Percentiles rank a stretch among this genome's conserved stretches.
Conservation (phyloP, 2,797 vertebrate genomes). For the Urocyon cinereoargenteus region DNA sequence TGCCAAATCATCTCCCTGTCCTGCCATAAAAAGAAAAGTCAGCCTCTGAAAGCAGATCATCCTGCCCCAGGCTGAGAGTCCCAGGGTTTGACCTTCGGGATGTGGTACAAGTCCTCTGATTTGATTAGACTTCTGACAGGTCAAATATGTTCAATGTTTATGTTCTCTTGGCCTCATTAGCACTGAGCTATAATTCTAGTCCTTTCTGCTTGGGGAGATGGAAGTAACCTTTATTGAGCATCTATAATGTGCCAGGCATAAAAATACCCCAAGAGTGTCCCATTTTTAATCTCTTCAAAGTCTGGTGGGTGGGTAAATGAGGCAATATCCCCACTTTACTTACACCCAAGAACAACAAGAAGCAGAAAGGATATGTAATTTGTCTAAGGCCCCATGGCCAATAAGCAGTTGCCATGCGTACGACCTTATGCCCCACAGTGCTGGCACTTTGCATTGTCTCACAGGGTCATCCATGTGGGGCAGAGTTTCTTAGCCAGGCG, state of each 20-base stretch:
- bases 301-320: neutral
- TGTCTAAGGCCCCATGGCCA: neutral
- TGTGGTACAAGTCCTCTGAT: neutral
- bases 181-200: neutral
- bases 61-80: neutral
- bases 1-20: slow-evolving; percentile 82
- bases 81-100: slow-evolving; percentile 54
- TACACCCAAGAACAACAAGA: neutral
- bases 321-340: neutral
- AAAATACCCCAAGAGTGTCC: neutral
- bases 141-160: slow-evolving; percentile 34
- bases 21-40: slow-evolving; percentile 45
- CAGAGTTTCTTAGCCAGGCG: neutral
- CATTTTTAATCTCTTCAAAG: slow-evolving; percentile 17
- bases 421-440: fast-evolving
- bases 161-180: slow-evolving; percentile 26
- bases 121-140: slow-evolving; percentile 59
- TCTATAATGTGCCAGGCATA: neutral
- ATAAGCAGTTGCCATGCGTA: neutral
- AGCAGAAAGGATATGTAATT: neutral
- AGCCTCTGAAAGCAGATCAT: neutral
- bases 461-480: neutral
- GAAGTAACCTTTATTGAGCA: slow-evolving; percentile 7
- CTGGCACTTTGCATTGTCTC: neutral
- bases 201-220: slow-evolving; percentile 23